These are phyloP conservation scores for Stenoptilia bipunctidactyla DNA, from an alignment of 2,888 invertebrate genomes.

Conservation along the genomic window DNA sequence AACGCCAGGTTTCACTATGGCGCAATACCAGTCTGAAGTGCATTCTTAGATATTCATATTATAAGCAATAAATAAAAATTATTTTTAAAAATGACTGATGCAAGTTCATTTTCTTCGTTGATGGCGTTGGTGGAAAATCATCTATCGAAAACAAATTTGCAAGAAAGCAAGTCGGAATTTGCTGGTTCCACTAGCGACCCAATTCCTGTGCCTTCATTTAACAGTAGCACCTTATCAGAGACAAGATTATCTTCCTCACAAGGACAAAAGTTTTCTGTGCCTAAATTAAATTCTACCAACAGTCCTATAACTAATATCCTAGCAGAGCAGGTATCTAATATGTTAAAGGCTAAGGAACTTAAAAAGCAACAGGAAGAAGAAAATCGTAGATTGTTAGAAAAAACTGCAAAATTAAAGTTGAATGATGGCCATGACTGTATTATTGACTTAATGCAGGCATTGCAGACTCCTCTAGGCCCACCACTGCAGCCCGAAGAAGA, in stretches of 20 bases:
- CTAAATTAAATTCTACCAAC: conserved; percentile 27
- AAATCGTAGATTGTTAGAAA: conserved; percentile 26
- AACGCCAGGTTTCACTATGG: too few species aligned
- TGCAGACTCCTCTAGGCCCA: conserved; percentile 24
- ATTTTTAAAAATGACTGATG: conserved; percentile 46
- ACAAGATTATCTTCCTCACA: conserved; percentile 24
- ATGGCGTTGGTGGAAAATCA: conserved; percentile 49
- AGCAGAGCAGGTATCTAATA: conserved; percentile 45
- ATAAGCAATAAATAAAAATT: too few species aligned
- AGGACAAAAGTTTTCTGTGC: conserved; percentile 30
- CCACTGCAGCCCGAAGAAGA: conserved; percentile 13
- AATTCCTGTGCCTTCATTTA: conserved; percentile 20
- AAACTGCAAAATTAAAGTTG: conserved; percentile 26
- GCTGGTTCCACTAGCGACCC: conserved; percentile 19
- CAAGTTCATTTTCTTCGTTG: conserved; percentile 42
- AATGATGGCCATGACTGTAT: conserved; percentile 28
- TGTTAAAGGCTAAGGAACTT: conserved; percentile 47
- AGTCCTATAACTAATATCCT: conserved; percentile 35
- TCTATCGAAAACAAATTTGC: conserved; percentile 41
- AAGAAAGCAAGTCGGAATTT: conserved; percentile 21
- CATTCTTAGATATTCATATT: too few species aligned
- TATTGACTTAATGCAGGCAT: conserved; percentile 43
- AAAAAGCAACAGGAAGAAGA: conserved; percentile 32
- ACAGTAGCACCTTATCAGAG: conserved; percentile 26
- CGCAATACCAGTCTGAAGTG: too few species aligned